Base-by-base conservation (phyloP, 2,888 invertebrate genomes). In the Lasiommata megera region DNA sequence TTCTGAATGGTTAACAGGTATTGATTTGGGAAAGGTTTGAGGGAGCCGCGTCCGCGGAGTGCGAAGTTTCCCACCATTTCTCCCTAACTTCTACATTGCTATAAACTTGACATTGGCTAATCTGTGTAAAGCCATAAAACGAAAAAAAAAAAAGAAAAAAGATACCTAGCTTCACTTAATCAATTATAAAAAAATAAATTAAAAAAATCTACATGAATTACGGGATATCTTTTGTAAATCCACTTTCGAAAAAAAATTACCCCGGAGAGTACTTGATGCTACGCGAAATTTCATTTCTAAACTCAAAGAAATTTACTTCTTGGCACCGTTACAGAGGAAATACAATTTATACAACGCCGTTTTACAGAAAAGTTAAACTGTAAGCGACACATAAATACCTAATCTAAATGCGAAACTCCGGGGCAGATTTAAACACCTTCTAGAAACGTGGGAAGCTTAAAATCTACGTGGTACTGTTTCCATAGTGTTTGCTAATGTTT, bases 351-450 rank as follows among this genome's bases (percentile, higher is more conserved):
- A 41, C 51, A 34, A 50, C 43, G 58, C 54, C 43, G 48, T 63
- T 63, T 56, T 51, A 61, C 58, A 53, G 46, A 48, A 60, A 62
- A 62, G 52, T 62, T 54, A 54, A 62, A 56, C 54, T 62, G 34
- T 61, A 59, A 63, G 58, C 55, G 58, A 54, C 56, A 59, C 56
- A 61, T 58, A 65, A 63, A 61, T 65, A 63, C 46, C 52, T 61
- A 61, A 63, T 60, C 55, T 63, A 61, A 56, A 63, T 61, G 52
- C 54, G 52, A 51, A 57, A 55, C 37, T 48, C 52, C 57, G 54
- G 55, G 55, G 52, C 52, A 40, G 47, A 59, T 44, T 53, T 53
- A 53, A 44, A 36, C 34, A 43, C 23, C 23, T 23, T 23, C 34
- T 36, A 53, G 53, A 43, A 52, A 52, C 52, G 52, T 41, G 40